These are phyloP conservation scores for Cygnus atratus DNA, from an alignment of 2,113 vertebrate species.

Conservation along the genomic window DNA sequence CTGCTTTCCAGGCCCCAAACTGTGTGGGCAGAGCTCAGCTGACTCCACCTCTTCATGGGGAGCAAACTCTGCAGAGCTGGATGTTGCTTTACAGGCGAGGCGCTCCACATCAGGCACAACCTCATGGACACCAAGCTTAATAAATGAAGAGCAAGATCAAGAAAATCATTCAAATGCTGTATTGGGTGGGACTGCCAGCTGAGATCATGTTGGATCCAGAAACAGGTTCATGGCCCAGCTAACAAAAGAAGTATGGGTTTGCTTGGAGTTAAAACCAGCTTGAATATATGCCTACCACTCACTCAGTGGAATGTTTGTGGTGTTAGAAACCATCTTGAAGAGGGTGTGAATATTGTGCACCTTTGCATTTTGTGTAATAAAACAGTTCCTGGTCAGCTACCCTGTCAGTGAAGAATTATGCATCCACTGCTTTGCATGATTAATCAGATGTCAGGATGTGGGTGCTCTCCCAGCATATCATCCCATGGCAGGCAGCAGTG, in stretches of 20 bases:
- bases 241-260: neutral
- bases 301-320: neutral
- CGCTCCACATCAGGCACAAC: neutral
- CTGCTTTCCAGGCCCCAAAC: neutral
- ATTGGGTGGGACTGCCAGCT: constrained; percentile 31
- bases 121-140: neutral
- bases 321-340: constrained; percentile 1
- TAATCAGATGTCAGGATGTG: constrained; percentile 75
- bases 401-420: constrained; percentile 72
- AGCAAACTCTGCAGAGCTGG: neutral
- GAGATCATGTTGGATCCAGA: constrained; percentile 17
- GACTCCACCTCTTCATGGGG: neutral
- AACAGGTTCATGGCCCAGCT: neutral
- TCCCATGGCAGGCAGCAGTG: constrained; percentile 61
- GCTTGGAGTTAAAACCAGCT: neutral
- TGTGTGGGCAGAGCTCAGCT: neutral
- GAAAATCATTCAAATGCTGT: neutral
- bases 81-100: neutral
- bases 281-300: neutral
- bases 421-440: constrained; percentile 66
- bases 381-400: constrained; percentile 70
- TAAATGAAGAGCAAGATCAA: neutral
- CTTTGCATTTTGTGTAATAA: constrained; percentile 68
- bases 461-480: constrained; percentile 67
- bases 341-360: constrained; percentile 51